Percentiles rank a stretch among this genome's conserved stretches.
Conservation (phyloP, 2,113 vertebrate species). For the Anolis sagrei region DNA sequence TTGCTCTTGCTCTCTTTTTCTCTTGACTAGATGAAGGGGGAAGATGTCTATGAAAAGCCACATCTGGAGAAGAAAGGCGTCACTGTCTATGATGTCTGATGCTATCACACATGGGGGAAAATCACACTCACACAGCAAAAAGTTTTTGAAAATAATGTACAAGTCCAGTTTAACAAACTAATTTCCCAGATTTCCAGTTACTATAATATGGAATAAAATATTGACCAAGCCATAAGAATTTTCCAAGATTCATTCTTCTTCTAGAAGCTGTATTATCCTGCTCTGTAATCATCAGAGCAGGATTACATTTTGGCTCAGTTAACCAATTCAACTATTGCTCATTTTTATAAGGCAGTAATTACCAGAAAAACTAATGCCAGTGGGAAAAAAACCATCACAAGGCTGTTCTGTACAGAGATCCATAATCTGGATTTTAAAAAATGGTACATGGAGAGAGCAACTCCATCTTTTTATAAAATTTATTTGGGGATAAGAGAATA, state of each 20-base stretch:
- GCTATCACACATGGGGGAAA: no score
- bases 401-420: slow-evolving; percentile 30
- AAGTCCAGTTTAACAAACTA: background rate
- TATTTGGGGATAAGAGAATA: background rate
- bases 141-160: no score
- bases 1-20: no score
- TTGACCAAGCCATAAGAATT: background rate
- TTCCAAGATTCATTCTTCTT: slow-evolving; percentile 16
- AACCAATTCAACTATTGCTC: background rate
- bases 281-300: background rate
- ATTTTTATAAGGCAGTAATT: slow-evolving; percentile 34
- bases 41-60: no score
- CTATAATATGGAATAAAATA: slow-evolving; percentile 4
- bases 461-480: background rate
- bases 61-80: no score
- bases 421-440: slow-evolving; percentile 18
- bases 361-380: slow-evolving; percentile 15
- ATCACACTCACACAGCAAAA: no score
- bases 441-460: background rate
- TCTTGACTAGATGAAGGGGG: no score
- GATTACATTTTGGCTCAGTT: background rate
- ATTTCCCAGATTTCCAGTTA: background rate
- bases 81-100: no score
- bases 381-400: background rate
- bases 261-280: background rate